Evolutionary conservation across 2,113 vertebrate species (phyloP).

Genomic region (Paedocypris sp.): DNA sequence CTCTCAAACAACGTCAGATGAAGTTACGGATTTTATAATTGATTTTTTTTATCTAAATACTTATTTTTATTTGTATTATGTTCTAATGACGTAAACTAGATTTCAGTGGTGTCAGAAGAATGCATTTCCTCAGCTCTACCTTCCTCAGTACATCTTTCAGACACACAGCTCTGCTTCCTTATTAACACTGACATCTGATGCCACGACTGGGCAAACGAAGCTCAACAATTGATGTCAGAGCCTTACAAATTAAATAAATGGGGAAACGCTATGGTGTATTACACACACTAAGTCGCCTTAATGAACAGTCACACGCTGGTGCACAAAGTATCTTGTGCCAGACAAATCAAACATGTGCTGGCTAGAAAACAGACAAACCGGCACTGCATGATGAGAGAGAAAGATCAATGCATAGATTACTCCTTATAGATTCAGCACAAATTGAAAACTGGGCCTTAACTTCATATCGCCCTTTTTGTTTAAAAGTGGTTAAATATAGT

Average conservation of each 20-base stretch:
- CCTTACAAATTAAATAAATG: constrained; percentile 74
- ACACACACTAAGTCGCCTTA: constrained; percentile 60
- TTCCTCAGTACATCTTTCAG: constrained; percentile 31
- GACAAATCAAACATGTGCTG: constrained; percentile 36
- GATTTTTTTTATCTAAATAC: too few species aligned
- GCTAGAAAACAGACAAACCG: constrained; percentile 45
- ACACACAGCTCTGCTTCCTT: constrained; percentile 49
- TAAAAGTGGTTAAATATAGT: too few species aligned
- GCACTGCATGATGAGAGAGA: constrained; percentile 6
- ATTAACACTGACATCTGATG: constrained; percentile 67
- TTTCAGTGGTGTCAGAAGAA: neutral
- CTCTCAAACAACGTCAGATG: constrained; percentile 3
- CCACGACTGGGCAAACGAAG: constrained; percentile 66
- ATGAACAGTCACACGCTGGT: constrained; percentile 49
- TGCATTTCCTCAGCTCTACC: constrained; percentile 22
- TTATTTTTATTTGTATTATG: constrained; percentile 13
- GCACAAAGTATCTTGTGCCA: constrained; percentile 46
- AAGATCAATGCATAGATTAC: constrained; percentile 43
- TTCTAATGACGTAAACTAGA: neutral
- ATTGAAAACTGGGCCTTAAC: constrained; percentile 55
- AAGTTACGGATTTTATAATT: too few species aligned
- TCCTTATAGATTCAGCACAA: constrained; percentile 49
- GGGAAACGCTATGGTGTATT: constrained; percentile 64
- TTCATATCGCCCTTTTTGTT: too few species aligned
- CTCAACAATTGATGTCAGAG: constrained; percentile 72